Conservation (phyloP, 2,888 invertebrate species). For the Hirtodrosophila confusa region DNA sequence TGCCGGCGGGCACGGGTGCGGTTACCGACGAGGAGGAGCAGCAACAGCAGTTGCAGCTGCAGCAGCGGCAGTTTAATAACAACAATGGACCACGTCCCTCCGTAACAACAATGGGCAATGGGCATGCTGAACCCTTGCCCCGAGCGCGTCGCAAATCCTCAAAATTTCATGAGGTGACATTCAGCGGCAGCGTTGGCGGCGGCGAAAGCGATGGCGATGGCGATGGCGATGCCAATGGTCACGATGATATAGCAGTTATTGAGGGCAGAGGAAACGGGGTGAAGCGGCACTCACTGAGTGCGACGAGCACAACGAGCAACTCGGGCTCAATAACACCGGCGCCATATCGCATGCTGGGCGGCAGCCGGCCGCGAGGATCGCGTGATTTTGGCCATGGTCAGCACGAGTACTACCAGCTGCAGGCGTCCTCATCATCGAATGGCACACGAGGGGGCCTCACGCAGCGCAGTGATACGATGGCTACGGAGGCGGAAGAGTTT, state of each 20-base stretch:
- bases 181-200: slow-evolving; percentile 80
- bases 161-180: slow-evolving; percentile 80
- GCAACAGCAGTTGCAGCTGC: slow-evolving; percentile 6
- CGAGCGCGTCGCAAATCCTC: slow-evolving; percentile 74
- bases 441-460: slow-evolving; percentile 43
- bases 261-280: slow-evolving; percentile 1
- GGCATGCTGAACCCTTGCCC: slow-evolving; percentile 27
- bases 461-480: slow-evolving; percentile 69
- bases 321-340: slow-evolving; percentile 51
- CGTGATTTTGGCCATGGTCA: slow-evolving; percentile 44
- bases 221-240: neutral
- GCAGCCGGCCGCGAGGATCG: slow-evolving; percentile 54
- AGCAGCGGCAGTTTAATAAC: slow-evolving; percentile 20
- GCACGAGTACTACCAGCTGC: slow-evolving; percentile 68
- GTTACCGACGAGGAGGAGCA: slow-evolving; percentile 17
- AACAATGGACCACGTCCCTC: slow-evolving; percentile 64
- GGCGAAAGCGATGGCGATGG: slow-evolving; percentile 71
- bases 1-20: slow-evolving; percentile 17
- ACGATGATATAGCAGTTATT: too few relatives aligned
- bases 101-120: slow-evolving; percentile 45
- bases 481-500: slow-evolving; percentile 69
- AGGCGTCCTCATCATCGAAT: slow-evolving; percentile 65
- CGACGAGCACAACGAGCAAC: slow-evolving; percentile 65
- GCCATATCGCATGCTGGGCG: slow-evolving; percentile 62
- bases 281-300: slow-evolving; percentile 67